A percentile compares a stretch with the other conserved stretches of the same genome.
Conservation (phyloP, 2,797 vertebrate genomes). For the Cichlasoma orientale region DNA sequence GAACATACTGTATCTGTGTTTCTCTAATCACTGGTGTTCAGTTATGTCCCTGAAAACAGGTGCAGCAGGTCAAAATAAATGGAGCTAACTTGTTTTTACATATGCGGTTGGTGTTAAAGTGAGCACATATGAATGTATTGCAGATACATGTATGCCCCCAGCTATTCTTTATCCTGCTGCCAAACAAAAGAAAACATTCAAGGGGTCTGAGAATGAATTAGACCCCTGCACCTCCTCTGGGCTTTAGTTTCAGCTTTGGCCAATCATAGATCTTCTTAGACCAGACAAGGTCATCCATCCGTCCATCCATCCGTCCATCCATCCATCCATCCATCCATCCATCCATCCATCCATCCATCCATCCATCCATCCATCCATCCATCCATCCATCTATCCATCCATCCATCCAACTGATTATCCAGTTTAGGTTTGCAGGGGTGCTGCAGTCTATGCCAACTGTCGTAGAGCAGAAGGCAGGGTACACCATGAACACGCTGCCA, state of each 20-base stretch:
- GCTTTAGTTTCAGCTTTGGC: background rate
- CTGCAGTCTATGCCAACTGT: background rate
- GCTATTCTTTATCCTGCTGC: background rate
- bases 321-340: too few species aligned
- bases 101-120: background rate
- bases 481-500: background rate
- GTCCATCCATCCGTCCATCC: too few species aligned
- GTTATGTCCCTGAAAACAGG: background rate
- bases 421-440: background rate
- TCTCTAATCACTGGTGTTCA: conserved; percentile 17
- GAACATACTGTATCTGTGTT: background rate
- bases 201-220: background rate
- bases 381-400: background rate
- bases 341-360: background rate
- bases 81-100: background rate
- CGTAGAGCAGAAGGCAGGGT: background rate
- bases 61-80: conserved; percentile 23
- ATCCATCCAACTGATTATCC: background rate
- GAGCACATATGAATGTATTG: background rate
- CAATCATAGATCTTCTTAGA: background rate
- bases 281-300: background rate
- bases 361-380: too few species aligned
- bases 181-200: background rate
- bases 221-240: background rate
- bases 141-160: background rate